Base-by-base conservation (phyloP, 2,797 vertebrate genomes). In the Artibeus jamaicensis region DNA sequence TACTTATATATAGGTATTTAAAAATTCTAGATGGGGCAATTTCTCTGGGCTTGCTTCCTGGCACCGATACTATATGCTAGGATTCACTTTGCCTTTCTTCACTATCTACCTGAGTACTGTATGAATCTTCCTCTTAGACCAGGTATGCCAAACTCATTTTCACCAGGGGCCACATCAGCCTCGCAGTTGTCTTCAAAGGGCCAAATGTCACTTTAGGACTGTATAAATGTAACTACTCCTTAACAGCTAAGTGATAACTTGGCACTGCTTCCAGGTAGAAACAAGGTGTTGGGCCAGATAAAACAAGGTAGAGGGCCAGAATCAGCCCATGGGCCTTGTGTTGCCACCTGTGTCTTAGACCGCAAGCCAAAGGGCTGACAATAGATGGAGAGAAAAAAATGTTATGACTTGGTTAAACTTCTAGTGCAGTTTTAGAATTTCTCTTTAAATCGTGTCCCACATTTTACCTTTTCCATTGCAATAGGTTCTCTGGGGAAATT, bases 111-210 rank as follows among this genome's bases (percentile, higher is more conserved):
- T 44, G 37, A 37, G 2, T 70, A 86, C 11, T 59, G 22, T 89
- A 57, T 95, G 14, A 77, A 59, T 91, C 95, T 95, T 93, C 77
- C 39, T 70, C 9, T 67, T 85, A 81, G 46, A 79, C 32, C 21
- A 53, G 8, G 53, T 22, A 19, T 55, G 53, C 24, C 53, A 55
- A 55, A 55, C 53, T 55, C 53, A 55, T 24, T 55, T 55, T 24
- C 53, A 55, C 53, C 9, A 5, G 53, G 21, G 53, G 1, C 9
- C 22, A 55, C 53, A 55, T 55, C 53, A 55, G 53, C 21, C 53
- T 55, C 22, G 8, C 9, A 9, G 53, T 55, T 55, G 22, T 53
- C 53, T 55, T 55, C 53, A 55, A 55, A 55, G 53, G 21, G 22
- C 53, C 21, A 3, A 55, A 55, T 55, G 8, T 55, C 55, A 55